Base-by-base conservation (phyloP, 2,888 invertebrate species). In the Miltochrista miniata region DNA sequence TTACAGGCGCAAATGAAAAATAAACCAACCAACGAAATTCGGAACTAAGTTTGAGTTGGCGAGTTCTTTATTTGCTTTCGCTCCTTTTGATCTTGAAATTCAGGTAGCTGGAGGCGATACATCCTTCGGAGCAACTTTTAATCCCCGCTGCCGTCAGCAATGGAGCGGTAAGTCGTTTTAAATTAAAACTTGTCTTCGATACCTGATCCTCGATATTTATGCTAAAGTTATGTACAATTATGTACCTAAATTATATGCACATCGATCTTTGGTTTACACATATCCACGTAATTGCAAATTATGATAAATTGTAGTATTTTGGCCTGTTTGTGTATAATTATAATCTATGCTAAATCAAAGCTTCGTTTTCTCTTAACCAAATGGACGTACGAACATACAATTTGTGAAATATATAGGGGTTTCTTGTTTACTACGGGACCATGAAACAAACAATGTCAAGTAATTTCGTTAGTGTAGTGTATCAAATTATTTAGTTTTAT, bases 81-180 rank as follows among this genome's bases (percentile, higher is more conserved):
- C 37, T 56, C 54, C 70, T 75, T 42, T 71, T 72, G 71, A 76
- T 73, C 64, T 67, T 59, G 62, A 62, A 60, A 59, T 64, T 58
- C 67, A 72, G 69, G 70, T 69, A 71, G 65, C 71, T 59, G 38
- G 55, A 48, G 59, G 70, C 71, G 72, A 77, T 79, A 79, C 75
- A 76, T 72, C 68, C 34, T 51, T 33, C 50, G 48, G 70, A 70
- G 64, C 64, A 81, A 85, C 77, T 82, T 85, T 79, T 83, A 85
- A 86, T 83, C 83, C 81, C 39, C 55, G 55, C 61, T 62, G 68
- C 78, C 78, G 75, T 48, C 73, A 76, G 82, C 81, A 81, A 81
- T 84, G 76, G 79, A 64, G 74, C 81, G 76, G 77, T 85, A 69
- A 80, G 70, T 72, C 78, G 65, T 68, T 72, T 70, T 74, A 78